Percentiles rank a stretch among this genome's conserved stretches.
These are phyloP conservation scores for Glandiceps talaboti DNA, from an alignment of 53 echinoderm and acorn worm genomes.

Conservation along the genomic window DNA sequence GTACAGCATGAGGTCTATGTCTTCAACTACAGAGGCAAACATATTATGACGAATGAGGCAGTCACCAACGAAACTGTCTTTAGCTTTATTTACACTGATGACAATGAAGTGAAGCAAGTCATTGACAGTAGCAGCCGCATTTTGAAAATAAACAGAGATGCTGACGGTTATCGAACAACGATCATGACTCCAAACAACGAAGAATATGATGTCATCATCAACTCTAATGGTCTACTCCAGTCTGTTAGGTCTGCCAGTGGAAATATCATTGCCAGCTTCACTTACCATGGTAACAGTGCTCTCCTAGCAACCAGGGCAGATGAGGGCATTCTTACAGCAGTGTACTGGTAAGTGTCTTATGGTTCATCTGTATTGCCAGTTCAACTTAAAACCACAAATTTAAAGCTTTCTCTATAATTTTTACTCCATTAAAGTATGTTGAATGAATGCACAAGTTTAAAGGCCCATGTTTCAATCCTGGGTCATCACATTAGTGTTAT, in stretches of 20 bases:
- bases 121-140: slow-evolving; percentile 51
- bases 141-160: slow-evolving; percentile 17
- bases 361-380: too few species aligned
- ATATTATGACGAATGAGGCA: slow-evolving; percentile 53
- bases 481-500: too few species aligned
- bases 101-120: slow-evolving; percentile 28
- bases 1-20: slow-evolving; percentile 41
- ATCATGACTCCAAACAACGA: slow-evolving; percentile 16
- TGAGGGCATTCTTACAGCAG: slow-evolving; percentile 42
- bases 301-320: slow-evolving; percentile 48
- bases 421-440: too few species aligned
- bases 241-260: slow-evolving; percentile 19
- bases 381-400: too few species aligned
- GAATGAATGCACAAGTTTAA: too few species aligned
- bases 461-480: too few species aligned
- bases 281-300: slow-evolving; percentile 45
- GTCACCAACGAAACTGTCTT: slow-evolving; percentile 52
- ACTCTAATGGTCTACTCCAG: slow-evolving; percentile 32
- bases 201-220: slow-evolving; percentile 9
- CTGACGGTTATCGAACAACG: slow-evolving; percentile 7
- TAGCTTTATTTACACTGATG: slow-evolving; percentile 59
- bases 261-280: slow-evolving; percentile 25
- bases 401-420: too few species aligned
- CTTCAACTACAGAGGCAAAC: slow-evolving; percentile 61
- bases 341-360: slow-evolving; percentile 56